Percentiles rank a stretch among this genome's conserved stretches.
Evolutionary conservation across 2,888 invertebrate genomes (phyloP).

Genomic region (Drosophila robusta): DNA sequence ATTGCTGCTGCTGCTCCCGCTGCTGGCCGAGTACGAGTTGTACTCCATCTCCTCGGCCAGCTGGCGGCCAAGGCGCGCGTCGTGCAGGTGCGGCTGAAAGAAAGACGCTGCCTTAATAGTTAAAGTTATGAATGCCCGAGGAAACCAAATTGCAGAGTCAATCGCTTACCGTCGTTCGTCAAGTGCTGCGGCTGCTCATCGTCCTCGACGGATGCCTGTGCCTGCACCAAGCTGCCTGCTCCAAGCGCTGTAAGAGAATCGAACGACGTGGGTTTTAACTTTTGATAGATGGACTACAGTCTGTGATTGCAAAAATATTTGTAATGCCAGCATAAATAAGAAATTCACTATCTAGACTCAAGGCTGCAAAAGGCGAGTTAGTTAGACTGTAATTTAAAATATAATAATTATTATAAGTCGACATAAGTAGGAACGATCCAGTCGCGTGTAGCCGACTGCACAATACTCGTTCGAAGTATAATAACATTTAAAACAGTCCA

Average conservation of each 20-base stretch:
- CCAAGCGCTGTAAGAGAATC: constrained; percentile 37
- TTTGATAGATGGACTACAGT: neutral
- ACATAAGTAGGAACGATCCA: too few species aligned
- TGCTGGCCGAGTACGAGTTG: constrained; percentile 48
- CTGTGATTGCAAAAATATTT: too few species aligned
- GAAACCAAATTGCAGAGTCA: constrained; percentile 36
- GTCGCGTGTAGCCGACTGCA: too few species aligned
- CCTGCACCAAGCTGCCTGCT: constrained; percentile 19
- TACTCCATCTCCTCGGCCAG: constrained; percentile 39
- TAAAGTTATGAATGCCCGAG: constrained; percentile 71
- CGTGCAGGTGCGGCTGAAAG: constrained; percentile 83
- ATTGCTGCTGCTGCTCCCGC: constrained; percentile 39
- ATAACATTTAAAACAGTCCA: too few species aligned
- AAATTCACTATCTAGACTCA: too few species aligned
- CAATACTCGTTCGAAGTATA: too few species aligned
- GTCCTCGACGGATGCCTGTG: constrained; percentile 36
- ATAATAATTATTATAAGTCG: too few species aligned
- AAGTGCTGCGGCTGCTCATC: constrained; percentile 77
- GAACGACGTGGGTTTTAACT: neutral
- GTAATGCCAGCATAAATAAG: too few species aligned
- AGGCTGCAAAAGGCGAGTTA: too few species aligned
- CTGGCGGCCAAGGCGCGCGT: constrained; percentile 59
- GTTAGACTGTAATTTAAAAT: too few species aligned
- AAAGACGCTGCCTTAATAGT: constrained; percentile 85
- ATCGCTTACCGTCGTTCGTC: constrained; percentile 80